Evolutionary conservation across 2,113 vertebrate genomes (phyloP).

Genomic region (Strix uralensis): DNA sequence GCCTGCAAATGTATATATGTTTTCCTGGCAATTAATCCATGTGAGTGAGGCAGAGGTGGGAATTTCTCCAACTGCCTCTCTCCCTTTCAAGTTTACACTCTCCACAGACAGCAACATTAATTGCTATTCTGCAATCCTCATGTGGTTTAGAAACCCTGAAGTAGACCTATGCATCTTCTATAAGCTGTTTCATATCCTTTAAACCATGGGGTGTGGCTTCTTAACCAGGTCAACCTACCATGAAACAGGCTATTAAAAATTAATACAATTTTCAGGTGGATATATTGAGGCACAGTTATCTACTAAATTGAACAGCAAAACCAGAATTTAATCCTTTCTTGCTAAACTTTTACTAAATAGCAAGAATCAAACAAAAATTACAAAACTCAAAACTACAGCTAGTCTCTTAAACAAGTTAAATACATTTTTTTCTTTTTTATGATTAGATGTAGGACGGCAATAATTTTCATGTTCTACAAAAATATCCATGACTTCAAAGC

Average conservation of each 20-base stretch:
- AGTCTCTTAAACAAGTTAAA: neutral
- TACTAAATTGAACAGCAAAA: neutral
- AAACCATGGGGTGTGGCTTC: neutral
- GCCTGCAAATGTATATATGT: neutral
- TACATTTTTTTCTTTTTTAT: neutral
- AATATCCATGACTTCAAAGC: neutral
- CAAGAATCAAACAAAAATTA: neutral
- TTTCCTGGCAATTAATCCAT: neutral
- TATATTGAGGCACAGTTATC: neutral
- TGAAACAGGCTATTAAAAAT: neutral
- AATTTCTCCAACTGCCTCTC: neutral
- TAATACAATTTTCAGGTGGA: neutral
- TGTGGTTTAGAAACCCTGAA: neutral
- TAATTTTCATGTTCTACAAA: neutral
- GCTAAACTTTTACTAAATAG: neutral
- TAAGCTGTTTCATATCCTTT: neutral
- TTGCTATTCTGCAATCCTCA: neutral
- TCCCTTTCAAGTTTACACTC: neutral
- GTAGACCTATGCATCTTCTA: neutral
- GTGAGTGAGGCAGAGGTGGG: neutral
- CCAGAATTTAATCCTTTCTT: neutral
- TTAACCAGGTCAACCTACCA: neutral
- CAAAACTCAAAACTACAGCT: neutral
- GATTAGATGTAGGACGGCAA: neutral
- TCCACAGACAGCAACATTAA: neutral